Evolutionary conservation across 2,113 vertebrate genomes (phyloP).

Genomic region (Microtus richardsoni): DNA sequence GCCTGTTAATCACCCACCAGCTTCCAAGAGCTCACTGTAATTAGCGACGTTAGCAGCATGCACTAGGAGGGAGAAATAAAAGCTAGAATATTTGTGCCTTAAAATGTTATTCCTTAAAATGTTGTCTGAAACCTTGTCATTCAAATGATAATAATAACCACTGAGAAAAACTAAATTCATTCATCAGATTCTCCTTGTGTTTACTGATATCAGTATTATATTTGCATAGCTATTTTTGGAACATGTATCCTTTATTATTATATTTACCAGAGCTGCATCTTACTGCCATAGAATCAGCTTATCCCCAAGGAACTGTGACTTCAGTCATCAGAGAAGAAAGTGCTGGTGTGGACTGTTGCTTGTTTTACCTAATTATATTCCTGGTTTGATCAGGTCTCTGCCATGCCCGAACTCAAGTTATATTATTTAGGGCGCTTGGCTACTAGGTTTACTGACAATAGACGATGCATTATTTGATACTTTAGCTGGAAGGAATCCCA

Average conservation of each 20-base stretch:
- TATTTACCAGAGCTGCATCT: neutral
- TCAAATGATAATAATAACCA: neutral
- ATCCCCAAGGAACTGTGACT: neutral
- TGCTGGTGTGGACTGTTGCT: neutral
- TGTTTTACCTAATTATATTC: neutral
- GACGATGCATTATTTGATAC: neutral
- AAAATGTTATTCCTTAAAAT: neutral
- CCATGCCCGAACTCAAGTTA: neutral
- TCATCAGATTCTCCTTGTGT: neutral
- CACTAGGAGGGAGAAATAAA: too few species aligned
- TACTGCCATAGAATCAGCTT: neutral
- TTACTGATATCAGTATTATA: neutral
- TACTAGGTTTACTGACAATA: constrained; percentile 6
- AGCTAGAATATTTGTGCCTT: neutral
- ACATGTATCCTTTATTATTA: neutral
- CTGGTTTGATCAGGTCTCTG: neutral
- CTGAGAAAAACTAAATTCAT: neutral
- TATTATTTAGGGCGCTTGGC: neutral
- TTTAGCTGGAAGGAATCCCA: neutral
- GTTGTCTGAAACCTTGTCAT: neutral
- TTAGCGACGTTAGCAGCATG: too few species aligned
- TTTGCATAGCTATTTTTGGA: neutral
- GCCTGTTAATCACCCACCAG: neutral
- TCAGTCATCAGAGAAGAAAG: neutral
- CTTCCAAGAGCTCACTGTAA: neutral